Base-by-base conservation (phyloP, 1,140 invertebrate genomes). In the Diplogasteroides magnus region DNA sequence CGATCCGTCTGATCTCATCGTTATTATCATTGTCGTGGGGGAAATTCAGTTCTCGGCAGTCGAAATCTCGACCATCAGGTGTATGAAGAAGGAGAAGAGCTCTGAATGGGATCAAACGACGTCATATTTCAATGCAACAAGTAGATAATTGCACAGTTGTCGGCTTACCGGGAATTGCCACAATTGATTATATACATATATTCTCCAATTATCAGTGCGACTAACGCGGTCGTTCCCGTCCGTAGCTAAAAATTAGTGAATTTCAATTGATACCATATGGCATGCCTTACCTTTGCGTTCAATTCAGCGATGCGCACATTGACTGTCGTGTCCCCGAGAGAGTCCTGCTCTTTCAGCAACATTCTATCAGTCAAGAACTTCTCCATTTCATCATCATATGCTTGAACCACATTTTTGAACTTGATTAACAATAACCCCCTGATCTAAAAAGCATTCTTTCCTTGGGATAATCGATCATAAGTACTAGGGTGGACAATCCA, bases 101-200 rank as follows among this genome's bases (percentile, higher is more conserved):
- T 55, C 59, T 61, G 23, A n/a, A n/a, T n/a, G n/a, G n/a, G n/a
- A n/a, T n/a, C n/a, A n/a, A n/a, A n/a, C 14, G 56, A 64, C 15
- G 6, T 26, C 19, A 48, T 31, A 48, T 37, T 6, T 32, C 27
- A 31, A 27, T 27, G 1, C 26, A 28, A 37, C 2, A 2, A n/a
- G 29, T 15, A 19, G 13, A 61, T 19, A 28, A 64, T n/a, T 13
- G 37, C 6, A 48, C 6, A 48, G 19, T 6, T 48, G 19, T 11
- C 6, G 37, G 37, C 63, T 60, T 15, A 71, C 69, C 58, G 27
- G 2, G 58, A 59, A n/a, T 23, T 72, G 2, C 70, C 70, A 25
- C 70, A 72, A 25, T 67, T 72, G 1, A 72, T 23, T 2, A 72
- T 60, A 32, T 72, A 72, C 1, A 72, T 31, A 48, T 72, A 60